A percentile compares a stretch with the other conserved stretches of the same genome.
phyloP scores from a whole-genome alignment of 2,888 invertebrate species.

The Zygaena filipendulae region DNA sequence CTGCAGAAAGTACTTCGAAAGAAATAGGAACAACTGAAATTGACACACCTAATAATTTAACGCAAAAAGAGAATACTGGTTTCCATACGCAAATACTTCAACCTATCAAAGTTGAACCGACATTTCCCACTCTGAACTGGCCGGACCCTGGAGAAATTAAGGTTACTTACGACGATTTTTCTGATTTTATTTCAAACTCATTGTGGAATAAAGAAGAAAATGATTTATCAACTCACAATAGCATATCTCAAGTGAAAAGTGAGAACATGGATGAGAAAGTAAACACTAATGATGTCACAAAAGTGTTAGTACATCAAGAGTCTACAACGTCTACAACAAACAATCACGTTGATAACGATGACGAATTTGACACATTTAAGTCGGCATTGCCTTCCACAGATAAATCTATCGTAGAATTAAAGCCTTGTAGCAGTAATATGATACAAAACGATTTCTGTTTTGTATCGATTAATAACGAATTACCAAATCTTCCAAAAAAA shows the following conservation, averaged over 20 bases:
- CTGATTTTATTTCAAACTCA: constrained; percentile 44
- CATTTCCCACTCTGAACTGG: constrained; percentile 58
- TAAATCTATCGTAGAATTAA: no score
- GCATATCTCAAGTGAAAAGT: constrained; percentile 1
- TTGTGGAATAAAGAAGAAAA: constrained; percentile 24
- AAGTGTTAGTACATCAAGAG: no score
- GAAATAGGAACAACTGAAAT: constrained; percentile 13
- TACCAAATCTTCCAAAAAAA: constrained; percentile 18
- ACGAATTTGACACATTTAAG: constrained; percentile 60
- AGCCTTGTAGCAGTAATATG: no score
- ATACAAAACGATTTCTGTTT: no score
- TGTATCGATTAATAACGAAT: no score
- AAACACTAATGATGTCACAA: neutral
- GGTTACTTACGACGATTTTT: constrained; percentile 51
- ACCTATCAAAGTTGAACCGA: constrained; percentile 50
- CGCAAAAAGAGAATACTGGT: constrained; percentile 16
- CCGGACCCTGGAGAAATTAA: constrained; percentile 61
- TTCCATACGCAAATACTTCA: constrained; percentile 45
- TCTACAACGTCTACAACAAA: constrained; percentile 5
- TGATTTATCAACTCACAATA: constrained; percentile 5
- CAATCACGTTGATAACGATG: constrained; percentile 26
- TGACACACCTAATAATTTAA: constrained; percentile 11
- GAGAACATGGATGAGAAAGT: constrained; percentile 7
- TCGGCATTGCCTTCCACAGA: constrained; percentile 35
- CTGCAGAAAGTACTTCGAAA: constrained; percentile 7